These are phyloP conservation scores for Microctenopoma lineatum DNA, from an alignment of 2,797 vertebrate species.

Conservation along the genomic window DNA sequence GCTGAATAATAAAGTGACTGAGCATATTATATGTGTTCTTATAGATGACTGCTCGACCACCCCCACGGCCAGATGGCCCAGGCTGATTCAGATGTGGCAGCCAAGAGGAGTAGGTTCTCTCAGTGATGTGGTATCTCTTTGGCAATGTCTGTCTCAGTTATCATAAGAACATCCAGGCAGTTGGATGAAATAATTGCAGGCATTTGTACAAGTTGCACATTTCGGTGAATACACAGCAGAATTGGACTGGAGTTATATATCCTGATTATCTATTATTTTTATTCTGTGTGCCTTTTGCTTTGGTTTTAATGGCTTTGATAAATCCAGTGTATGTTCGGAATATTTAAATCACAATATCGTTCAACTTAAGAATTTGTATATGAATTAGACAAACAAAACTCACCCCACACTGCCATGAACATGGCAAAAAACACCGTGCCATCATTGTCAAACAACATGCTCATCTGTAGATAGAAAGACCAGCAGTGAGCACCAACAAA, in stretches of 20 bases:
- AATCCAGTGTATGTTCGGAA: not conserved
- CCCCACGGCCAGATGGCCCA: slow-evolving; percentile 66
- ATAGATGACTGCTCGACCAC: slow-evolving; percentile 48
- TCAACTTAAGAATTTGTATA: not conserved
- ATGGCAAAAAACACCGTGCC: slow-evolving; percentile 93
- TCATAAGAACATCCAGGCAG: slow-evolving; percentile 38
- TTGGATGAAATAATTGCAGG: slow-evolving; percentile 34
- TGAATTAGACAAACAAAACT: slow-evolving; percentile 68
- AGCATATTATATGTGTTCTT: slow-evolving; percentile 28
- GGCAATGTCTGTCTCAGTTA: slow-evolving; percentile 44
- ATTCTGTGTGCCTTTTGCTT: not conserved
- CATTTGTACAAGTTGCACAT: slow-evolving; percentile 10
- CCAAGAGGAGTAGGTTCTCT: slow-evolving; percentile 53
- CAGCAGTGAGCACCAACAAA: slow-evolving; percentile 13
- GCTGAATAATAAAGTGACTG: slow-evolving; percentile 14
- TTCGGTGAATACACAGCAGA: slow-evolving; percentile 10
- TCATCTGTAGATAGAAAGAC: slow-evolving; percentile 83
- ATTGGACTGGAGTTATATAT: not conserved
- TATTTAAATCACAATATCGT: not conserved
- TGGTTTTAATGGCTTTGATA: not conserved
- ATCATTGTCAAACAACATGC: slow-evolving; percentile 92
- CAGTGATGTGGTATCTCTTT: slow-evolving; percentile 57
- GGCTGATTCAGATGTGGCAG: slow-evolving; percentile 43
- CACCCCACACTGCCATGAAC: slow-evolving; percentile 97
- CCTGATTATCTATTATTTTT: slow-evolving; percentile 1